These are phyloP conservation scores for Dermochelys coriacea DNA, from an alignment of 2,797 vertebrate genomes.

Conservation along the genomic window DNA sequence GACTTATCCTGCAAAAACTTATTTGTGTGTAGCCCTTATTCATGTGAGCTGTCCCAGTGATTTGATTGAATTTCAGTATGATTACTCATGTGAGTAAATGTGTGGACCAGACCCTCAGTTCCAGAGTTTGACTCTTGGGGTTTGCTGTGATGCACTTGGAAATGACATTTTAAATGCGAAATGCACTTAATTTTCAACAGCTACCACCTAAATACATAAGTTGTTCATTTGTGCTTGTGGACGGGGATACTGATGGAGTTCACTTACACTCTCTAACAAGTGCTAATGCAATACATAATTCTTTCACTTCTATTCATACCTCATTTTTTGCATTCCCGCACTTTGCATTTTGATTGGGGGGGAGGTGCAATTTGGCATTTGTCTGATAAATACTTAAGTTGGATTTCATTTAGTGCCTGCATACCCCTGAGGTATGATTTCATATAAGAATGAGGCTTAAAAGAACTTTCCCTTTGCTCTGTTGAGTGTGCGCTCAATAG, in stretches of 20 bases:
- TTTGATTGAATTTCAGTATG: constrained; percentile 30
- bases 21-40: not conserved
- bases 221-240: constrained; percentile 59
- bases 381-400: constrained; percentile 14
- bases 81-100: constrained; percentile 33
- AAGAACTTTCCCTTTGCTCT: not conserved
- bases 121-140: not conserved
- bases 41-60: not conserved
- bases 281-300: constrained; percentile 25
- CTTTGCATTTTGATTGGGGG: constrained; percentile 34
- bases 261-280: constrained; percentile 34
- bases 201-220: constrained; percentile 52
- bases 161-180: constrained; percentile 46
- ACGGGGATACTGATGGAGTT: constrained; percentile 51
- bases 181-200: constrained; percentile 61
- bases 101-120: constrained; percentile 26
- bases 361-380: not conserved
- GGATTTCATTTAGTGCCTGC: constrained; percentile 40
- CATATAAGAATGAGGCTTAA: not conserved
- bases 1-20: constrained; percentile 21
- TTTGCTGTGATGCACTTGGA: constrained; percentile 29
- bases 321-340: constrained; percentile 52
- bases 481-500: not conserved
- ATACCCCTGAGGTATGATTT: not conserved
- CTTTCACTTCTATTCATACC: constrained; percentile 55